Evolutionary conservation across 1,140 invertebrate genomes (phyloP).

Genomic region (Microplitis demolitor): DNA sequence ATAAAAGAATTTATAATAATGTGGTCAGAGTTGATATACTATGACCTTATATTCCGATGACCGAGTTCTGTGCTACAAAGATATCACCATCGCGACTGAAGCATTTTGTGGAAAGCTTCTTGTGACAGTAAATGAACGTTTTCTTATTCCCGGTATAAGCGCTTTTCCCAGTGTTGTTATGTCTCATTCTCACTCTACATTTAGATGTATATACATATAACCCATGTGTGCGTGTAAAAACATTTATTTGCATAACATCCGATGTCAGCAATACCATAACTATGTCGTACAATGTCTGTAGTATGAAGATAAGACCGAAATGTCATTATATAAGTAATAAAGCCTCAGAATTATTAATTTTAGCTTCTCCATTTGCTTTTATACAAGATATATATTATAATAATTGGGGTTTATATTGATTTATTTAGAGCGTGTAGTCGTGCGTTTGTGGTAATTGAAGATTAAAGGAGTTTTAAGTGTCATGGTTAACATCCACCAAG

Average conservation of each 20-base stretch:
- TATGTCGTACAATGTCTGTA: not conserved
- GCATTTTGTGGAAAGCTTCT: not conserved
- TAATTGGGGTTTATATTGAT: not conserved
- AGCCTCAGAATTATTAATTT: not conserved
- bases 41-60: too few relatives aligned
- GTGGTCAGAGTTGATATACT: too few relatives aligned
- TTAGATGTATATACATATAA: too few relatives aligned
- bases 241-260: conserved; percentile 17
- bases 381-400: too few relatives aligned
- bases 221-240: not conserved
- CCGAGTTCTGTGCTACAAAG: not conserved
- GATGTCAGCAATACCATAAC: not conserved
- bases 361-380: too few relatives aligned
- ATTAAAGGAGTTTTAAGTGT: conserved; percentile 9
- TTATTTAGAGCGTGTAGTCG: not conserved
- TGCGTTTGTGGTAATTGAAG: conserved; percentile 1
- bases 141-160: not conserved
- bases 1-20: too few relatives aligned
- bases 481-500: not conserved
- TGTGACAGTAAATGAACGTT: not conserved
- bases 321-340: not conserved
- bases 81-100: not conserved
- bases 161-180: too few relatives aligned
- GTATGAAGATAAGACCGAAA: not conserved
- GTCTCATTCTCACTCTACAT: too few relatives aligned